Base-by-base conservation (phyloP, 1,140 invertebrate species). In the Dendrolimus punctatus region DNA sequence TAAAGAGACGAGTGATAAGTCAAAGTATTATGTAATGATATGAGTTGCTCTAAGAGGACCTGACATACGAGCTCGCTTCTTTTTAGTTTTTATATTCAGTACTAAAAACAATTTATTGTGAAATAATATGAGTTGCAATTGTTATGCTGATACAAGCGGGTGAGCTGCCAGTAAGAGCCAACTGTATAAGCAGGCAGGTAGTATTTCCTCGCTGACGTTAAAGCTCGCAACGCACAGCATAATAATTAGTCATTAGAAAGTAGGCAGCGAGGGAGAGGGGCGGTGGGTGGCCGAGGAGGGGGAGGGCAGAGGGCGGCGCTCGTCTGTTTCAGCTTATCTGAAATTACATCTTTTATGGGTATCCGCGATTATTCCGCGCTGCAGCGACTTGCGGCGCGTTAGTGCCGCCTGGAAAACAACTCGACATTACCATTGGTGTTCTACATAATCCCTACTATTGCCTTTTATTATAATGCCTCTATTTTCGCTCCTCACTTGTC, bases 181-280 rank as follows among this genome's bases (percentile, higher is more conserved):
- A 67, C 53, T 68, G 58, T 58, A 62, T 23, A 23, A 23, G 23
- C 23, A 23, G 60, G 66, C 65, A 64, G 68, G 71, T 73, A 78
- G 75, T 68, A 64, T 65, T 55, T 62, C 58, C 51, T 60, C 50
- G 57, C 74, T 76, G 75, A 82, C 74, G 78, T 73, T 80, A 73
- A 82, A 76, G 76, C 79, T 81, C 73, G 72, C 66, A 80, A 84
- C 79, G 83, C 75, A 85, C 79, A 83, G 83, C 80, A 86, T 84
- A 83, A 84, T 86, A 84, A 86, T 86, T 86, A 86, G 83, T 84
- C 83, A 86, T 86, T 86, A 86, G 80, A 82, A 86, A 83, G 82
- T 82, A 77, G 80, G 81, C 67, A 83, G 75, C 64, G 62, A 71
- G 71, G 73, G 64, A 56, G 55, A 43, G 49, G 42, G 66, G 52